phyloP scores from a whole-genome alignment of 2,888 invertebrate genomes.

The Cancer borealis region DNA sequence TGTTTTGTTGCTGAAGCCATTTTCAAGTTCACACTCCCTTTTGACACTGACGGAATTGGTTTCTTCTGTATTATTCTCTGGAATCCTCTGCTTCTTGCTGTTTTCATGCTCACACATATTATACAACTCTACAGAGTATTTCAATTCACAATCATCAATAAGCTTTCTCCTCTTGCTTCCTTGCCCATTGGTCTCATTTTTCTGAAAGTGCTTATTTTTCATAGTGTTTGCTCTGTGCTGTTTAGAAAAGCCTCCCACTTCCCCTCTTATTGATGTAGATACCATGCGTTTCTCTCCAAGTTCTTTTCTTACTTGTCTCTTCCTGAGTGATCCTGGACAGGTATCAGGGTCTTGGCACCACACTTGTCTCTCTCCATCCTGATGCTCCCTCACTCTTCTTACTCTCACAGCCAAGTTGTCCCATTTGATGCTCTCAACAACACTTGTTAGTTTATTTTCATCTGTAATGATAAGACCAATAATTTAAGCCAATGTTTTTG shows the following conservation, averaged over 20 bases:
- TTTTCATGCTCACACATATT: background rate
- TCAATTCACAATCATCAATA: background rate
- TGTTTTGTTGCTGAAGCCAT: background rate
- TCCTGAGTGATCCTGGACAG: slow-evolving; percentile 48
- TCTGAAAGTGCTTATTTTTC: background rate
- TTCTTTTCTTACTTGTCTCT: background rate
- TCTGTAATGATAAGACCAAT: slow-evolving; percentile 44
- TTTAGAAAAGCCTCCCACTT: background rate
- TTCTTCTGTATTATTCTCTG: background rate
- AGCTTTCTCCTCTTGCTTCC: background rate
- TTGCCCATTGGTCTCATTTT: background rate
- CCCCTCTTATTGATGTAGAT: background rate
- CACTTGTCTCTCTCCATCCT: background rate
- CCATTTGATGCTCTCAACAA: slow-evolving; percentile 38
- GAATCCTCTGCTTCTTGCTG: background rate
- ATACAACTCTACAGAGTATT: background rate
- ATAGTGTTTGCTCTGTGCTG: background rate
- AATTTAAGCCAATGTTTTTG: background rate
- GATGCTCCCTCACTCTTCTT: background rate
- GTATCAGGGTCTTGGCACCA: slow-evolving; percentile 18
- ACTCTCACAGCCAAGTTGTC: background rate
- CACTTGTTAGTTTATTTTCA: slow-evolving; percentile 14
- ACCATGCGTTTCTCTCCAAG: background rate
- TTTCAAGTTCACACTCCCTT: background rate
- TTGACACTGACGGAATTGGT: background rate